Base-by-base conservation (phyloP, 2,113 vertebrate species). In the Astatoreochromis straeleni region DNA sequence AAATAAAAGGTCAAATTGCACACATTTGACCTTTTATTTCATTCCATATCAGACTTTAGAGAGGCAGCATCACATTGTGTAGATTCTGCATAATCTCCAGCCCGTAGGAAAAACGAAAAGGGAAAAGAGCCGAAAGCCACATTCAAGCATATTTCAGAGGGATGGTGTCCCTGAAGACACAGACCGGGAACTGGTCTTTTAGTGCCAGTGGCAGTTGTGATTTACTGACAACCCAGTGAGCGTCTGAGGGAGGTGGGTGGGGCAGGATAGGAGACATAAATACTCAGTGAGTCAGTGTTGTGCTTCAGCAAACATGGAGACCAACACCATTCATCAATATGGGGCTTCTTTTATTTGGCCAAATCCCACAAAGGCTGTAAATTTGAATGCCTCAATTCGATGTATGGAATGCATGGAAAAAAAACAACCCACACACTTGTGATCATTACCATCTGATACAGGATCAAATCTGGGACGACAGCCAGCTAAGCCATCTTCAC, bases 221-320 rank as follows among this genome's bases (percentile, higher is more conserved):
- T 96, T 94, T 94, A 94, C 63, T 87, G 90, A 75, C 85, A 33
- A 75, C 63, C 33, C 57, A 17, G 29, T 84, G 86, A 87, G 63
- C 21, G 80, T 93, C 81, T 87, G 82, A 90, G 83, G 90, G 87
- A 93, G 85, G 82, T 31, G 75, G 85, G 90, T 65, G 38, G 82
- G 58, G 85, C 79, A 78, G 85, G 63, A 85, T 82, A 83, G 79
- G 86, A 91, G 90, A 89, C 85, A 87, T 94, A 95, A 94, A 95
- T 94, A 93, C 82, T 85, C 35, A 6, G 87, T 73, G 55, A 85
- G 89, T 86, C 87, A 80, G 75, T 57, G 78, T 68, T 90, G 91
- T 84, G 92, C 87, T 93, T 87, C 35, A 60, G 87, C 90, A 87
- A 86, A 86, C 75, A 47, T 24, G 3, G 81, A 85, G 49, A 85